A percentile compares a stretch with the other conserved stretches of the same genome.
Evolutionary conservation across 2,888 invertebrate species (phyloP).

Genomic region (Drosophila leonis): DNA sequence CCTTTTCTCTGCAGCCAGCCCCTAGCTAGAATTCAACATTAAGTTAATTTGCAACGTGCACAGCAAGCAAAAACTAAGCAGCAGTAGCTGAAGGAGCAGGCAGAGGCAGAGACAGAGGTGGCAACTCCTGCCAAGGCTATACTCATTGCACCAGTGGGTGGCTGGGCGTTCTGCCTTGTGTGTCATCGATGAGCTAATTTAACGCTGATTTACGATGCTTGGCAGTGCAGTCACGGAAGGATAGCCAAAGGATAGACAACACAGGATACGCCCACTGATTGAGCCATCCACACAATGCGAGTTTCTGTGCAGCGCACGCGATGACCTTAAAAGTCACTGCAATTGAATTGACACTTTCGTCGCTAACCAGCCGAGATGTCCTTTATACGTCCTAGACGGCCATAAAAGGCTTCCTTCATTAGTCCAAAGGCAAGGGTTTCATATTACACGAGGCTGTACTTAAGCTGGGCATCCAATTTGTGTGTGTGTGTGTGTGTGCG

Average conservation of each 20-base stretch:
- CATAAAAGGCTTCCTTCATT: slow-evolving; percentile 23
- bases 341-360: slow-evolving; percentile 58
- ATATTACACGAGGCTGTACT: not conserved
- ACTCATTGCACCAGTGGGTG: not conserved
- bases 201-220: slow-evolving; percentile 70
- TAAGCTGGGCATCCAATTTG: not conserved
- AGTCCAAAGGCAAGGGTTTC: slow-evolving; percentile 20
- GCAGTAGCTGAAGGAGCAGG: not conserved
- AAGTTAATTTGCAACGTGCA: slow-evolving; percentile 78
- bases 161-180: not conserved
- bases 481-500: not conserved
- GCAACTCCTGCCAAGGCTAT: slow-evolving; percentile 1
- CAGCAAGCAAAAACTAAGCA: slow-evolving; percentile 58
- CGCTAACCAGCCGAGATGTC: slow-evolving; percentile 13
- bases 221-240: slow-evolving; percentile 72
- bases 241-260: slow-evolving; percentile 8
- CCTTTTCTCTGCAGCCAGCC: not conserved
- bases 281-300: slow-evolving; percentile 55
- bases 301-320: slow-evolving; percentile 37
- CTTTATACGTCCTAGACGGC: not conserved
- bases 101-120: not conserved
- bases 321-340: slow-evolving; percentile 53
- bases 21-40: slow-evolving; percentile 61
- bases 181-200: slow-evolving; percentile 70
- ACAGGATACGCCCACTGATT: slow-evolving; percentile 50